Evolutionary conservation across 2,113 vertebrate genomes (phyloP).

Genomic region (Malurus alboscapulatus): DNA sequence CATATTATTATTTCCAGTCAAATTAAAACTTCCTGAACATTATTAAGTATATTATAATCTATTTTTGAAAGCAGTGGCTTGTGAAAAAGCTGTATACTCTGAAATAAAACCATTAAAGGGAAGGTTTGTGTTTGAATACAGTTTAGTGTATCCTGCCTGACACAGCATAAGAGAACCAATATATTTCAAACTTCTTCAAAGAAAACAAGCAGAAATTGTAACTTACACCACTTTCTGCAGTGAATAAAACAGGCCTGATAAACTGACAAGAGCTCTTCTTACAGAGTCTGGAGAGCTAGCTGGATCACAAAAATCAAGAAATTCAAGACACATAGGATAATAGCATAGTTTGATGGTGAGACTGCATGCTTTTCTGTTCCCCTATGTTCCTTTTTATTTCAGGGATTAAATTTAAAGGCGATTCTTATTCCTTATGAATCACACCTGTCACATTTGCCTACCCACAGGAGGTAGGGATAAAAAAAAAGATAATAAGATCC

Average conservation of each 20-base stretch:
- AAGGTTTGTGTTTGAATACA: neutral
- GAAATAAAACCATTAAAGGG: neutral
- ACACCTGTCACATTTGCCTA: neutral
- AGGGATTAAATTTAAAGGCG: slow-evolving; percentile 1
- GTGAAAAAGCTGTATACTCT: neutral
- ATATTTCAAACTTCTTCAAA: neutral
- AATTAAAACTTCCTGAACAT: neutral
- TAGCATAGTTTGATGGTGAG: neutral
- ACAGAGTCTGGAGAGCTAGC: neutral
- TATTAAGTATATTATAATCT: neutral
- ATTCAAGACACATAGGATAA: neutral
- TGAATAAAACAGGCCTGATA: neutral
- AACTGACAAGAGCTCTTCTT: neutral
- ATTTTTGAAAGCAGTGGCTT: neutral
- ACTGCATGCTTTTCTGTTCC: neutral
- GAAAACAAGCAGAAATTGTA: neutral
- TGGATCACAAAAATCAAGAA: neutral
- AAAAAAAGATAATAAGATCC: neutral
- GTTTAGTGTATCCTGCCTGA: neutral
- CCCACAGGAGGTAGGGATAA: neutral
- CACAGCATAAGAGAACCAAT: neutral
- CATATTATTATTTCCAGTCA: neutral
- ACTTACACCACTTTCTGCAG: neutral
- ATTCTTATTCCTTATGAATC: neutral
- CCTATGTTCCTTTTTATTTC: neutral